Base-by-base conservation (phyloP, 2,888 invertebrate species). In the Stenchaetothrips biformis region DNA sequence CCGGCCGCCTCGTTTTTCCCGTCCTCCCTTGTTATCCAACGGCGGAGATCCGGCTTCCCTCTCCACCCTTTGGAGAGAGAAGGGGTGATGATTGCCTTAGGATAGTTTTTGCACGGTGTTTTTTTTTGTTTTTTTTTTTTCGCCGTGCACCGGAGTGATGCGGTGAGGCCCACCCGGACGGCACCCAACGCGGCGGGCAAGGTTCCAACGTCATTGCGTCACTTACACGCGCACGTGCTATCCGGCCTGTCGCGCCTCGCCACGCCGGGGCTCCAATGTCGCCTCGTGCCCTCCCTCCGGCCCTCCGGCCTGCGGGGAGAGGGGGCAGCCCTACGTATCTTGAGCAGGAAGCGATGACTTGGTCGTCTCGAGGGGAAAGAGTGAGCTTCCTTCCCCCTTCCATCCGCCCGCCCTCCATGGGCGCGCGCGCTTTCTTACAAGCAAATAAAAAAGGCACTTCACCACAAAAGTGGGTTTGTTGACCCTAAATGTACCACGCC, bases 311-410 rank as follows among this genome's bases (percentile, higher is more conserved):
- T n/a, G n/a, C 25, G 67, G 25, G 67, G 25, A 25, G 25, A 25
- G 67, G 67, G 67, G 67, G 67, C 67, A 74, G 67, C 67, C 67
- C 25, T 74, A 74, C 67, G 21, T 74, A 74, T 74, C 67, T 74
- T 25, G 67, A 25, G 67, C 67, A 74, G 67, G 67, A 74, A 74
- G 67, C 67, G 67, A 74, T 74, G 67, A 74, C 67, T 21, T 74
- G 67, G 21, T 25, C n/a, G 53, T 13, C 53, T 18, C 53, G 53
- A 53, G 53, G 53, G 59, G 59, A 13, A 18, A 18, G 59, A 59
- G 59, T 59, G 18, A 13, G 59, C 59, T 59, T 59, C 67, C 37
- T 37, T 37, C 37, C 37, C 37, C 37, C 37, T 37, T 37, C 37
- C 4, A 37, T 37, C 37, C 37, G 37, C 37, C 37, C 37, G 37